These are phyloP conservation scores for Rhyzopertha dominica DNA, from an alignment of 1,140 invertebrate genomes.

Conservation along the genomic window DNA sequence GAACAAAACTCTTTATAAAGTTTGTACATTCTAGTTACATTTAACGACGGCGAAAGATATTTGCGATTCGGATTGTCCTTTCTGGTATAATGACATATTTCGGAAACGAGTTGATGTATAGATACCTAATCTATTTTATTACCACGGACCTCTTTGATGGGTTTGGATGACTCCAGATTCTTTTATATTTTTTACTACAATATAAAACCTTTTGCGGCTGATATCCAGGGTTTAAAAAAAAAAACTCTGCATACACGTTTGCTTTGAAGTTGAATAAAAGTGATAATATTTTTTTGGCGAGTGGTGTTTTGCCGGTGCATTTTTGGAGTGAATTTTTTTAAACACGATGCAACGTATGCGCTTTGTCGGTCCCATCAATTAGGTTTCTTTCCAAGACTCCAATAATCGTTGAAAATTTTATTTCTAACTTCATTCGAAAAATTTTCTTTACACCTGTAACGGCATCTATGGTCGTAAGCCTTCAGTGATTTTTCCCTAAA, in stretches of 20 bases:
- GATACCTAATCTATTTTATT: neutral
- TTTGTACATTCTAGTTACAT: neutral
- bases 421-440: no score
- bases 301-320: no score
- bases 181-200: conserved; percentile 2
- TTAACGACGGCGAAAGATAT: neutral
- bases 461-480: no score
- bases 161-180: no score
- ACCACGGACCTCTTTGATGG: neutral
- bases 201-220: neutral
- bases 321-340: no score
- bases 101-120: neutral
- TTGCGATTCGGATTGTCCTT: neutral
- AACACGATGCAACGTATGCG: no score
- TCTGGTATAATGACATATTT: neutral
- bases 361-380: no score
- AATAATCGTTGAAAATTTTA: no score
- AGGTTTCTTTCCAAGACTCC: no score
- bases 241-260: neutral
- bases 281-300: neutral
- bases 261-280: neutral
- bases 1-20: neutral
- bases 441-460: no score
- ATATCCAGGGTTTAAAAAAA: neutral
- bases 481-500: no score